phyloP scores from a whole-genome alignment of 2,113 vertebrate species.

The Dasypus novemcinctus region DNA sequence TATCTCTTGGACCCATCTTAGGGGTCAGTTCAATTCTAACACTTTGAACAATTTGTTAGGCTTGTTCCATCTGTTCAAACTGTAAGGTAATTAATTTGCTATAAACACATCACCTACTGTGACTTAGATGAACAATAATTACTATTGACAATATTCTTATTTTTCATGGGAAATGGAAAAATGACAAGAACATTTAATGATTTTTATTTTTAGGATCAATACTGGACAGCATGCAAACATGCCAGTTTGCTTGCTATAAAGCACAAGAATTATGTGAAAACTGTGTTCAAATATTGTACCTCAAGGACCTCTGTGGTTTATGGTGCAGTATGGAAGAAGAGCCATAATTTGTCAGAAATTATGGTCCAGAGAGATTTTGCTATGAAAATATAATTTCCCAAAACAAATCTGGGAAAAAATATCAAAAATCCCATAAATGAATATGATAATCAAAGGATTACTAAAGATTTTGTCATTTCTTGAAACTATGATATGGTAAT shows the following conservation, averaged over 20 bases:
- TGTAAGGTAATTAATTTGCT: background rate
- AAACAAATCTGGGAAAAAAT: background rate
- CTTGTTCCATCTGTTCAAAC: background rate
- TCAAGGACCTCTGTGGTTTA: background rate
- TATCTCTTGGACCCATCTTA: background rate
- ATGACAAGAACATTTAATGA: background rate
- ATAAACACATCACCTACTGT: background rate
- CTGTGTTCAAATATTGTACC: background rate
- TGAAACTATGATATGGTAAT: background rate
- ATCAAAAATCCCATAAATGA: background rate
- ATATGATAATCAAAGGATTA: background rate
- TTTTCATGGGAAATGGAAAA: background rate
- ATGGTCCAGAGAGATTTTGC: background rate
- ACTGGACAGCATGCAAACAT: background rate
- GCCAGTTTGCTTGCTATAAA: background rate
- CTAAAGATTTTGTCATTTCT: background rate
- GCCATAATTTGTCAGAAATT: background rate
- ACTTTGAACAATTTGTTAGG: background rate
- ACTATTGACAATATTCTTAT: background rate
- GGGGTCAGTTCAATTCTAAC: background rate
- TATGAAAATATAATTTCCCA: slow-evolving; percentile 3
- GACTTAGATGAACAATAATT: background rate
- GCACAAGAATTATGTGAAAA: background rate
- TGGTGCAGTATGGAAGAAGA: background rate
- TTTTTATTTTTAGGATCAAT: background rate